Evolutionary conservation across 1,140 invertebrate genomes (phyloP), one percentile per base, ranked within the genome.

Genomic region (Teleogryllus occipitalis): DNA sequence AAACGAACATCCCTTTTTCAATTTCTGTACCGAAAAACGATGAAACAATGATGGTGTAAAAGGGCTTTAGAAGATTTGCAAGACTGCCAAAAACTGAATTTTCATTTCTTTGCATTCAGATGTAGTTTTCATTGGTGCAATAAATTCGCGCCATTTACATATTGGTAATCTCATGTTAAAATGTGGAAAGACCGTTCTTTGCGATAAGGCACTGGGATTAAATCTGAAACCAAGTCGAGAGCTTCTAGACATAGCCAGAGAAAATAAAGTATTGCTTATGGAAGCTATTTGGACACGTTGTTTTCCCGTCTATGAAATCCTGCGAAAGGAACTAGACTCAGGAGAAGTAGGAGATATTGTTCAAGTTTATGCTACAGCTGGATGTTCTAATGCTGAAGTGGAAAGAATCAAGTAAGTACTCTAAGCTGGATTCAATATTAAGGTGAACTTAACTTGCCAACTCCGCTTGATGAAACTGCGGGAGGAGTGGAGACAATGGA

Each of bases 241-340:
- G 81, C 82, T 95, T 22, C 85, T 93, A 0, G 85, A 88, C 4
- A 80, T 85, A 65, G 92, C 93, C 0, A 87, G 86, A 80, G 83
- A 85, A 7, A 92, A 92, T 83, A 90, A 92, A 10, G 83, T 93
- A 0, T 95, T 96, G 83, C 84, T 96, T 0, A 95, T 96, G 93
- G 95, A 96, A 88, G 95, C 90, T 15, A 88, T 96, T 54, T 97
- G 95, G 95, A 93, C 92, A 48, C 87, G 95, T 47, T 96, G 90
- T 83, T 92, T 95, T 82, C 95, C 95, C 0, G 88, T 89, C 10
- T 95, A 95, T 83, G 84, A 90, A 39, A 87, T 89, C 78, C 74
- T 96, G 3, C 88, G 88, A 79, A 87, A 92, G 81, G 86, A 90
- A 74, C 85, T 95, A 2, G 84, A 87, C 5, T 83, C 85, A 21